Conservation (phyloP, 2,888 invertebrate species). For the Nomada hirtipes region DNA sequence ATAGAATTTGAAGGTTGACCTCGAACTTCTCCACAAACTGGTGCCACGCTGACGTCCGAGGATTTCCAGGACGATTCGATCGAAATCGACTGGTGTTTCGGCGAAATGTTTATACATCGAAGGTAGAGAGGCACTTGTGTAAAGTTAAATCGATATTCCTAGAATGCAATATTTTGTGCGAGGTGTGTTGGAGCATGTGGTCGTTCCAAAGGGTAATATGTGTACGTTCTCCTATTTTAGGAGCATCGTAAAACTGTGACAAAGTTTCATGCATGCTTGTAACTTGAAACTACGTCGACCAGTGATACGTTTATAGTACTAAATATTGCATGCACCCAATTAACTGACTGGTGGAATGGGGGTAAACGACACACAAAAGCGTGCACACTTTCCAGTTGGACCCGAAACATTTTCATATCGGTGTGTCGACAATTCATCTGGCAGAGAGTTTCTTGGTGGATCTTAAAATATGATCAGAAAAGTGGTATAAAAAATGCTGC, state of each 20-base stretch:
- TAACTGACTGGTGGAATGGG: not conserved
- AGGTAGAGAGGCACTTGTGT: not conserved
- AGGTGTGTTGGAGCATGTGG: not conserved
- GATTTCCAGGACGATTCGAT: not conserved
- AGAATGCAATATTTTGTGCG: not conserved
- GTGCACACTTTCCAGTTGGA: too few relatives aligned
- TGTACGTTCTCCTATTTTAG: not conserved
- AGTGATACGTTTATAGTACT: not conserved
- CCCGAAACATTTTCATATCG: too few relatives aligned
- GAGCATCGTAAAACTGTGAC: not conserved
- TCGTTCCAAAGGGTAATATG: not conserved
- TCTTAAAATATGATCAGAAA: too few relatives aligned
- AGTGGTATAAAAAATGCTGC: too few relatives aligned
- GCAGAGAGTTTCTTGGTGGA: too few relatives aligned
- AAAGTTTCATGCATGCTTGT: not conserved
- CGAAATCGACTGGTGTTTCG: not conserved
- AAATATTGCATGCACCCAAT: not conserved
- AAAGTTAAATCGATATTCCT: not conserved
- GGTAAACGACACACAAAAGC: too few relatives aligned
- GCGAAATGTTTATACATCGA: not conserved
- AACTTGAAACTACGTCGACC: not conserved
- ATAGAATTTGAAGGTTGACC: conserved; percentile 1
- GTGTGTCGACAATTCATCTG: too few relatives aligned
- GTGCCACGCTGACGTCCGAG: not conserved
- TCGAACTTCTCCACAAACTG: not conserved